phyloP scores from a whole-genome alignment of 2,797 vertebrate genomes.

The Aeoliscus strigatus region DNA sequence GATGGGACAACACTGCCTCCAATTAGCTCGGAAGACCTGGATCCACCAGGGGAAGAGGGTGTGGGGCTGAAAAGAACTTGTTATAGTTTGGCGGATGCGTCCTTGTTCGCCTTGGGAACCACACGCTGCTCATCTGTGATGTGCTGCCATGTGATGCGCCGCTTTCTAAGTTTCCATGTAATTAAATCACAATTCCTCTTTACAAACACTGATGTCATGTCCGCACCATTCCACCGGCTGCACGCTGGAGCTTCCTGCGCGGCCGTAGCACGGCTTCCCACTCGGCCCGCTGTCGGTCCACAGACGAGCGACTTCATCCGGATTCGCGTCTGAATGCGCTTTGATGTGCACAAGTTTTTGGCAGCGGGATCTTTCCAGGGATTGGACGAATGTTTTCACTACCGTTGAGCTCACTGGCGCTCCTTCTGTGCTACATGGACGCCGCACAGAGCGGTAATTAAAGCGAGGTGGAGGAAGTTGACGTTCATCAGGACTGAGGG shows the following conservation, averaged over 20 bases:
- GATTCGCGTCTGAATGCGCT: slow-evolving; percentile 28
- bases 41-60: too few relatives aligned
- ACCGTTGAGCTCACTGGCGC: slow-evolving; percentile 55
- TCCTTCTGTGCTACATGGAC: slow-evolving; percentile 34
- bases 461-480: slow-evolving; percentile 58
- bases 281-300: slow-evolving; percentile 2
- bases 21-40: slow-evolving; percentile 45
- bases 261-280: slow-evolving; percentile 6
- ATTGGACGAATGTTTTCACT: slow-evolving; percentile 62
- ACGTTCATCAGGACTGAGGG: slow-evolving; percentile 61
- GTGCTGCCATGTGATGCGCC: not conserved
- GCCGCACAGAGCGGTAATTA: slow-evolving; percentile 62
- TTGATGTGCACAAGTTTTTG: slow-evolving; percentile 41
- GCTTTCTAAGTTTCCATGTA: slow-evolving; percentile 1
- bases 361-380: slow-evolving; percentile 39
- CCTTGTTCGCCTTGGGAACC: too few relatives aligned
- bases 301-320: not conserved
- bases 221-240: slow-evolving; percentile 1
- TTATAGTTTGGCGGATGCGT: too few relatives aligned
- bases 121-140: too few relatives aligned
- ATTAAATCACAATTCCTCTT: slow-evolving; percentile 26
- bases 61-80: too few relatives aligned
- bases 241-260: slow-evolving; percentile 2
- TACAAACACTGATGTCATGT: slow-evolving; percentile 25
- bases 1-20: slow-evolving; percentile 52